Evolutionary conservation across 2,113 vertebrate species (phyloP).

Genomic region (Misgurnus mizolepis): DNA sequence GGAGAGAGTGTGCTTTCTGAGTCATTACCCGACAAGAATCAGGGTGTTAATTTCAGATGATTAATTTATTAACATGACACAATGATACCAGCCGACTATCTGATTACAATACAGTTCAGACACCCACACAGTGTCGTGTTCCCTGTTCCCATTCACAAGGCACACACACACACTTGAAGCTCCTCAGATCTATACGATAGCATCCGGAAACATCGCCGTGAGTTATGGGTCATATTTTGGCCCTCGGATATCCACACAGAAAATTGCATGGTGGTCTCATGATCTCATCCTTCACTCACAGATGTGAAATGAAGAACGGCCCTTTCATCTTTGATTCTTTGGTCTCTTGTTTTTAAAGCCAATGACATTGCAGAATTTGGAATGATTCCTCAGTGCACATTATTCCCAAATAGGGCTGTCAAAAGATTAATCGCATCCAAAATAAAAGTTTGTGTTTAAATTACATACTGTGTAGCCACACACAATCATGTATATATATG

Average conservation of each 20-base stretch:
- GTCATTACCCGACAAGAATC: slow-evolving; percentile 57
- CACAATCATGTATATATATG: no score
- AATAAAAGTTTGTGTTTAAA: no score
- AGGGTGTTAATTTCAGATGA: slow-evolving; percentile 70
- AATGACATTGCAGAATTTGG: no score
- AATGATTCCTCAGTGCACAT: no score
- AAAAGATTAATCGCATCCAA: no score
- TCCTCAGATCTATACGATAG: slow-evolving; percentile 35
- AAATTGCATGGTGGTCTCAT: neutral
- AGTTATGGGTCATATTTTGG: slow-evolving; percentile 44
- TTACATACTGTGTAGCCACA: no score
- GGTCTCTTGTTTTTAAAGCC: neutral
- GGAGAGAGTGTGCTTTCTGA: slow-evolving; percentile 27
- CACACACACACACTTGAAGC: slow-evolving; percentile 1
- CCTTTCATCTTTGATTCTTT: slow-evolving; percentile 18
- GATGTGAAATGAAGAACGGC: neutral
- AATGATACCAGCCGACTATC: slow-evolving; percentile 52
- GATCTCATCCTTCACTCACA: slow-evolving; percentile 13
- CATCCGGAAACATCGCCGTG: slow-evolving; percentile 29
- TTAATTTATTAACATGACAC: slow-evolving; percentile 71
- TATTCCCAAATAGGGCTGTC: no score
- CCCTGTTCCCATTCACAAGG: slow-evolving; percentile 26
- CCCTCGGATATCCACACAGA: slow-evolving; percentile 29
- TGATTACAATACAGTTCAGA: slow-evolving; percentile 57
- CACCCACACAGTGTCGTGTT: slow-evolving; percentile 18